These are phyloP conservation scores for Ricordea florida DNA, from an alignment of 92 coral and sea anemone genomes.

Conservation along the genomic window DNA sequence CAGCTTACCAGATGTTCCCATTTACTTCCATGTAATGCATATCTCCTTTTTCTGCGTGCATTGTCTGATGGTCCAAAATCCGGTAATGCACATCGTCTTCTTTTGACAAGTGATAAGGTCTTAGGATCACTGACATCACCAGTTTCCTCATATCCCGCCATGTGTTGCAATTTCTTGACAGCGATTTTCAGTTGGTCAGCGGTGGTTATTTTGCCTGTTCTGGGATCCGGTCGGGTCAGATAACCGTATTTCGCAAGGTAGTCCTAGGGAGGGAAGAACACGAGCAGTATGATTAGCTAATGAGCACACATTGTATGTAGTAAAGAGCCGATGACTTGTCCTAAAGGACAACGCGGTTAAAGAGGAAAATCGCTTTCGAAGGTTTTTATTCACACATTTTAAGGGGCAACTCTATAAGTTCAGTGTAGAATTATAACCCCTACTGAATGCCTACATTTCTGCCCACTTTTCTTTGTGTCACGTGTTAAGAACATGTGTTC, in stretches of 20 bases:
- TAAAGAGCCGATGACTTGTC: too few relatives aligned
- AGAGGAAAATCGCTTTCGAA: too few relatives aligned
- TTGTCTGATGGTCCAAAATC: slow-evolving; percentile 88
- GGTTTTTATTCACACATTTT: too few relatives aligned
- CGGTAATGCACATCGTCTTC: slow-evolving; percentile 77
- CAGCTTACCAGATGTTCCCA: slow-evolving; percentile 83
- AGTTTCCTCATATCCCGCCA: slow-evolving; percentile 74
- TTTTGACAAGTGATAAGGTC: slow-evolving; percentile 66
- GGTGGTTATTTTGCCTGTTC: slow-evolving; percentile 68
- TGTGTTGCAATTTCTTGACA: slow-evolving; percentile 63
- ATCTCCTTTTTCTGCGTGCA: slow-evolving; percentile 74
- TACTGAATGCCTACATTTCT: too few relatives aligned
- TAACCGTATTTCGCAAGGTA: slow-evolving; percentile 81
- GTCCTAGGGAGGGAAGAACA: slow-evolving; percentile 41
- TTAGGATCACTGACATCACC: slow-evolving; percentile 68
- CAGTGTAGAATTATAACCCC: too few relatives aligned
- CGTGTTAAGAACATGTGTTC: too few relatives aligned
- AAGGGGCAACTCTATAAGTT: too few relatives aligned
- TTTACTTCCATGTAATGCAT: slow-evolving; percentile 70
- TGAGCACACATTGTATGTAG: too few relatives aligned
- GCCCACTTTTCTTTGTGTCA: too few relatives aligned
- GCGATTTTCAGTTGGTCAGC: slow-evolving; percentile 54
- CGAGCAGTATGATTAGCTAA: too few relatives aligned
- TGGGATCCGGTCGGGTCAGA: slow-evolving; percentile 61
- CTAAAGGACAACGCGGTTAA: too few relatives aligned